Percentiles rank a stretch among this genome's conserved stretches.
These are phyloP conservation scores for Antrozous pallidus DNA, from an alignment of 2,797 vertebrate genomes.

Conservation along the genomic window DNA sequence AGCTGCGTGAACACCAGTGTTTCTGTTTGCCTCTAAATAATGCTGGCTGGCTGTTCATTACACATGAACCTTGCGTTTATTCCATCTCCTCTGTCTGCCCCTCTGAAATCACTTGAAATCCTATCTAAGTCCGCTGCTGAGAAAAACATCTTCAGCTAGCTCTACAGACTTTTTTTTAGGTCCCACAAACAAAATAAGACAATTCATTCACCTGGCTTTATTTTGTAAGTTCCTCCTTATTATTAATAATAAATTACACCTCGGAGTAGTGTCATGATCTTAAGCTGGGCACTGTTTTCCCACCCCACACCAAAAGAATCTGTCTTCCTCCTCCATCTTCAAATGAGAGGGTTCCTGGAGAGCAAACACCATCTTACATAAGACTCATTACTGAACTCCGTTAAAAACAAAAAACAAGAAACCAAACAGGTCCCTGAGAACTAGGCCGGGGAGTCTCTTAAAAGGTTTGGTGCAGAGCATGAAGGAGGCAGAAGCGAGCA, in stretches of 20 bases:
- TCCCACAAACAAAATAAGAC: neutral
- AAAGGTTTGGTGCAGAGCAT: neutral
- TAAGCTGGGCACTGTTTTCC: neutral
- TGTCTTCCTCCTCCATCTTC: neutral
- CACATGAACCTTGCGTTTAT: neutral
- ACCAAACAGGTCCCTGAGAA: neutral
- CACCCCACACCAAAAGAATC: neutral
- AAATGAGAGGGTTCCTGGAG: neutral
- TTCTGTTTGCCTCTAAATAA: slow-evolving; percentile 12
- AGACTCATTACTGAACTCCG: neutral
- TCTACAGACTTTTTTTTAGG: neutral
- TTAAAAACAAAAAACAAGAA: neutral
- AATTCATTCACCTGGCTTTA: neutral
- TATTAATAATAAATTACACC: neutral
- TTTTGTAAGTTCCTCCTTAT: slow-evolving; percentile 1
- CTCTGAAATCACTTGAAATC: slow-evolving; percentile 7
- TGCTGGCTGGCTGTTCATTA: neutral
- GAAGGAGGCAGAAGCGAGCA: neutral
- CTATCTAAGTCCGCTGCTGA: neutral
- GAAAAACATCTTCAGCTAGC: slow-evolving; percentile 13
- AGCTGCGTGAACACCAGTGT: neutral
- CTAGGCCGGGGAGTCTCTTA: neutral
- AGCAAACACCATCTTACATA: neutral
- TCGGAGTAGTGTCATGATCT: neutral
- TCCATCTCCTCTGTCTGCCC: neutral